A percentile compares a stretch with the other conserved stretches of the same genome.
These are phyloP conservation scores for Drosophila yooni DNA, from an alignment of 2,888 invertebrate species.

Conservation along the genomic window DNA sequence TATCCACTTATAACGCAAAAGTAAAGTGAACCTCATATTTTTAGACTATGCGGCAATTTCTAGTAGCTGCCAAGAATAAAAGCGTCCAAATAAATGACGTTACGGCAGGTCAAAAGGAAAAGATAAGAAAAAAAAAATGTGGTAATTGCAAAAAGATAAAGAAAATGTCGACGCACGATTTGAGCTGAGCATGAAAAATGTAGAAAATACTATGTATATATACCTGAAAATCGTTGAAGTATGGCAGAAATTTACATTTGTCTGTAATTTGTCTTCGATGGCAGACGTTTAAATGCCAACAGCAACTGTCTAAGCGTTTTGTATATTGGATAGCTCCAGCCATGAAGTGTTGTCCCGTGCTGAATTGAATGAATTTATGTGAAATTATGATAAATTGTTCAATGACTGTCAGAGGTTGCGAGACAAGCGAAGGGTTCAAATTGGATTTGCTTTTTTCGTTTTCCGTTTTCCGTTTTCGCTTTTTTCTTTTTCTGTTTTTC, in stretches of 20 bases:
- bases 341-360: slow-evolving; percentile 40
- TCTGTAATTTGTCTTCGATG: slow-evolving; percentile 72
- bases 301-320: slow-evolving; percentile 24
- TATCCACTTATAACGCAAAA: slow-evolving; percentile 2
- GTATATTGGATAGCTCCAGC: slow-evolving; percentile 8
- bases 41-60: neutral
- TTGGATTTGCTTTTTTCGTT: slow-evolving; percentile 41
- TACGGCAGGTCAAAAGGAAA: slow-evolving; percentile 18
- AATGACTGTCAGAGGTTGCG: slow-evolving; percentile 35
- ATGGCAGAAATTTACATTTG: slow-evolving; percentile 64
- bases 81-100: slow-evolving; percentile 36
- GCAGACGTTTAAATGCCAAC: slow-evolving; percentile 44
- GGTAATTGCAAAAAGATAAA: slow-evolving; percentile 16
- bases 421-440: slow-evolving; percentile 34
- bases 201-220: slow-evolving; percentile 29
- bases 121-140: slow-evolving; percentile 5
- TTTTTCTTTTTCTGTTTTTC: slow-evolving; percentile 23
- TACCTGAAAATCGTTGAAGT: slow-evolving; percentile 48
- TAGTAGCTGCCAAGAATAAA: slow-evolving; percentile 6
- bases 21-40: neutral
- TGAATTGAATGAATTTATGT: slow-evolving; percentile 61
- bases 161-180: slow-evolving; percentile 37
- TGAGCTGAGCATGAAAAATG: slow-evolving; percentile 59
- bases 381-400: slow-evolving; percentile 74
- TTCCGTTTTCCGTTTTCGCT: slow-evolving; percentile 4